A percentile compares a stretch with the other conserved stretches of the same genome.
phyloP scores from a whole-genome alignment of 2,888 invertebrate genomes.

The Halocaridina rubra region DNA sequence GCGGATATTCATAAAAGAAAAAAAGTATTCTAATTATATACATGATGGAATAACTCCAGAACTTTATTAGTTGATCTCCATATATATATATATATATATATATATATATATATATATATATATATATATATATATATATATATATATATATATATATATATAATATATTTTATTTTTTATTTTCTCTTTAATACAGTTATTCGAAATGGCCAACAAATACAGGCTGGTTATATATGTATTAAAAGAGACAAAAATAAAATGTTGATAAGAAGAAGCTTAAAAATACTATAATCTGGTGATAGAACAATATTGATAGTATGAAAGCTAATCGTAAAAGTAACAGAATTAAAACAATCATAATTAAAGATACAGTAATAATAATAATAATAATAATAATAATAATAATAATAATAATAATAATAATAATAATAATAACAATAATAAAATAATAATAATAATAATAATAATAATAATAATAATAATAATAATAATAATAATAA shows the following conservation, averaged over 20 bases:
- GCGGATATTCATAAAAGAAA: too few relatives aligned
- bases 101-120: not conserved
- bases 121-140: not conserved
- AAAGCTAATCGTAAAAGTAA: not conserved
- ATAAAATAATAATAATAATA: not conserved
- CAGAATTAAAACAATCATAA: not conserved
- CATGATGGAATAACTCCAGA: not conserved
- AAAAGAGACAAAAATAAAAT: too few relatives aligned
- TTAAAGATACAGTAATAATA: not conserved
- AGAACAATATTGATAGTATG: too few relatives aligned
- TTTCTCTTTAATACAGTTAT: too few relatives aligned
- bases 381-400: slow-evolving; percentile 4
- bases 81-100: not conserved
- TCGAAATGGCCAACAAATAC: too few relatives aligned
- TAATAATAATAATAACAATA: not conserved
- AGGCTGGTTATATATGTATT: too few relatives aligned
- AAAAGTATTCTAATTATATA: too few relatives aligned
- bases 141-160: not conserved
- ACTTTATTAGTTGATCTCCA: not conserved
- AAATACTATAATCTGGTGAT: too few relatives aligned
- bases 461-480: not conserved
- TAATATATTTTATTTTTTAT: not conserved
- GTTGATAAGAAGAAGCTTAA: too few relatives aligned
- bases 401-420: not conserved
- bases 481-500: not conserved